Conservation (phyloP, 2,113 vertebrate species). For the Mesitornis unicolor region DNA sequence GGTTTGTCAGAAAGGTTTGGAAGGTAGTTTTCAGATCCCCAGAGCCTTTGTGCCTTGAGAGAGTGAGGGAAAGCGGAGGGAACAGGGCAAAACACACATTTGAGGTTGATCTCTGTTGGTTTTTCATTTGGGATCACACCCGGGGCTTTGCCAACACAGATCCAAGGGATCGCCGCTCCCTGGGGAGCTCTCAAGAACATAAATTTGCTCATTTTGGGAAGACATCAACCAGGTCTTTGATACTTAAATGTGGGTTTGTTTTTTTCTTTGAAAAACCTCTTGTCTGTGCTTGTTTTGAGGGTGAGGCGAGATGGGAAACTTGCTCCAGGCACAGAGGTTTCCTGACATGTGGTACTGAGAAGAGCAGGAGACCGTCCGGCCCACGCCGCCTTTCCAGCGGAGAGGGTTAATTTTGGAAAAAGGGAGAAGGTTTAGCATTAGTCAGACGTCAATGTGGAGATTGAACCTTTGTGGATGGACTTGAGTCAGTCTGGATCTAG, state of each 20-base stretch:
- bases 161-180: not conserved
- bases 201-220: not conserved
- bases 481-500: not conserved
- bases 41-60: not conserved
- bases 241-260: not conserved
- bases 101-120: not conserved
- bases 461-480: not conserved
- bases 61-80: not conserved
- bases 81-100: not conserved
- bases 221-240: not conserved
- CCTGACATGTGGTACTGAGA: fast-evolving
- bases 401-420: not conserved
- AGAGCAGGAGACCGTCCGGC: not conserved
- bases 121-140: not conserved
- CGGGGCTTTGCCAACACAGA: not conserved
- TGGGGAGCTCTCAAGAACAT: not conserved
- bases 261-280: not conserved
- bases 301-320: fast-evolving
- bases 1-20: not conserved
- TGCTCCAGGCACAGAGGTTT: not conserved
- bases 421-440: not conserved
- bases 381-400: fast-evolving
- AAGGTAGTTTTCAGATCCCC: not conserved
- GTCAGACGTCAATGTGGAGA: not conserved
- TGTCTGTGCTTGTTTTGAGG: not conserved